Conservation (phyloP, 2,113 vertebrate species). For the Romanogobio albipinnatus region DNA sequence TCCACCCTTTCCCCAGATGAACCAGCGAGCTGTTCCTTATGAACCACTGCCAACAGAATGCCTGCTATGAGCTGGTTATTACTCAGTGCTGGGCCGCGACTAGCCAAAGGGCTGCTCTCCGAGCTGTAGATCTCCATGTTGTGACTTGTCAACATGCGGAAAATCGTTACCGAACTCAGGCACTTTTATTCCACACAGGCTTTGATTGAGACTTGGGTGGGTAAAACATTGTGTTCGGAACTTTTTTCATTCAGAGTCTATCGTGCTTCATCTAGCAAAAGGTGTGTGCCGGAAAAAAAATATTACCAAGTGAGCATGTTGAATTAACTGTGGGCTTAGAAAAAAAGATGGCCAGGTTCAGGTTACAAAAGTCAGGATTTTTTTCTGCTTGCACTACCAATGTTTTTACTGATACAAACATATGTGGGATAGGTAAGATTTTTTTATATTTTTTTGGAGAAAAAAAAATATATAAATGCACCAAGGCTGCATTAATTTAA, state of each 20-base stretch:
- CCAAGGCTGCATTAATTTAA: too few species aligned
- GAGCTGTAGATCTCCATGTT: conserved; percentile 81
- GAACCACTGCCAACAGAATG: conserved; percentile 79
- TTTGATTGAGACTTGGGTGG: conserved; percentile 45
- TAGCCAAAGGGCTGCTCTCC: conserved; percentile 80
- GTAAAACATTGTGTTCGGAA: conserved; percentile 39
- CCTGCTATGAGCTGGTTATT: conserved; percentile 80
- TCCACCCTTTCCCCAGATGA: conserved; percentile 75
- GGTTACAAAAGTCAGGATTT: not conserved
- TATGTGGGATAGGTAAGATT: too few species aligned
- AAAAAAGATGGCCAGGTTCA: not conserved
- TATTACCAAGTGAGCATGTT: not conserved
- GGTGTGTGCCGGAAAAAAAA: conserved; percentile 22
- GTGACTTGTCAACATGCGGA: conserved; percentile 79
- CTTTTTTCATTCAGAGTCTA: conserved; percentile 23
- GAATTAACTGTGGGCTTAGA: not conserved
- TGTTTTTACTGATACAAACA: not conserved
- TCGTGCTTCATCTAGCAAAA: conserved; percentile 11
- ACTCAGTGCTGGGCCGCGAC: conserved; percentile 74
- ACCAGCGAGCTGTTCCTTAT: conserved; percentile 80
- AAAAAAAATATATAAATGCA: too few species aligned
- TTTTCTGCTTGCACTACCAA: not conserved
- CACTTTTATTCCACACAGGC: conserved; percentile 72
- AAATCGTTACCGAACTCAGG: conserved; percentile 76
- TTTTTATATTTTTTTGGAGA: too few species aligned